Conservation (phyloP, 2,797 vertebrate species). For the Thunnus albacares region DNA sequence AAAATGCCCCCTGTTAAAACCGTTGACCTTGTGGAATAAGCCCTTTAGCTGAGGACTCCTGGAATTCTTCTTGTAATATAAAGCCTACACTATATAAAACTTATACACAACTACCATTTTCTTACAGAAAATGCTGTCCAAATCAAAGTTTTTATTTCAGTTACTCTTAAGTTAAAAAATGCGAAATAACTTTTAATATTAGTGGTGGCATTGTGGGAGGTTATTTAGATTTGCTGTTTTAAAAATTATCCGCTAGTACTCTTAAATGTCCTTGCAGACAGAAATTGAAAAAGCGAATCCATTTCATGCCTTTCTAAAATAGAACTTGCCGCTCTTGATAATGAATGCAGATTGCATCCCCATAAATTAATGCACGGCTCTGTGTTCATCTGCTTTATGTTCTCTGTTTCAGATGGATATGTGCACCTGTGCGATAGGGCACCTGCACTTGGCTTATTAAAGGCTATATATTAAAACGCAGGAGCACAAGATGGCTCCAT, state of each 20-base stretch:
- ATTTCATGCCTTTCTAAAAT: constrained; percentile 71
- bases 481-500: constrained; percentile 83
- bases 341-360: constrained; percentile 83
- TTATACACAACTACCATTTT: constrained; percentile 49
- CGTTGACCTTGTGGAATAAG: constrained; percentile 87
- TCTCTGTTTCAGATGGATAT: constrained; percentile 84
- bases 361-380: constrained; percentile 76
- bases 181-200: not conserved
- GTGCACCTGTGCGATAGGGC: constrained; percentile 79
- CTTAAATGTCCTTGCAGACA: constrained; percentile 63
- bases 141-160: constrained; percentile 21
- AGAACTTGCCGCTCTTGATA: constrained; percentile 72
- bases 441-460: constrained; percentile 87
- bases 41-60: constrained; percentile 74
- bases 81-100: constrained; percentile 62
- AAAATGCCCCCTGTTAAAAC: constrained; percentile 86
- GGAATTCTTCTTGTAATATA: constrained; percentile 64
- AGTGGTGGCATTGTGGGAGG: not conserved
- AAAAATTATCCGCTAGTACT: constrained; percentile 54
- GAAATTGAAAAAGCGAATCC: constrained; percentile 64
- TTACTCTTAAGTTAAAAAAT: constrained; percentile 44
- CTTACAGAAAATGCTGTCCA: constrained; percentile 14
- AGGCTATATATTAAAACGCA: constrained; percentile 87
- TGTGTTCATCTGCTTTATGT: constrained; percentile 84
- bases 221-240: constrained; percentile 46